Base-by-base conservation (phyloP, 1,140 invertebrate genomes). In the Drosophila kurseongensis region DNA sequence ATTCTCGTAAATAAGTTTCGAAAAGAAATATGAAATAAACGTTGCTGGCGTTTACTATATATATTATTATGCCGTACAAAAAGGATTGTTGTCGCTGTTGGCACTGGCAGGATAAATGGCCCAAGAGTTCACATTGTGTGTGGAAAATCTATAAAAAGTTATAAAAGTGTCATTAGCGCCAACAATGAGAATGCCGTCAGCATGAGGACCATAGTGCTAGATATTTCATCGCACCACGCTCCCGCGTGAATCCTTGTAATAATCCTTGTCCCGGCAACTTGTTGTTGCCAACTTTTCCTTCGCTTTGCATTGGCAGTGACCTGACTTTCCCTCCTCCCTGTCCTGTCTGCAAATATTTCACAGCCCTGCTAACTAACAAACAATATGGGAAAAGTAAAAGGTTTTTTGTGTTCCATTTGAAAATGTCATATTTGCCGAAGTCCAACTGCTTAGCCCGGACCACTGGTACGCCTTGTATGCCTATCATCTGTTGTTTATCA, bases 131-230 rank as follows among this genome's bases (percentile, higher is more conserved):
- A 55, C 84, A 80, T 72, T 80, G 89, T 84, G 84, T 80, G 84
- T 84, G 84, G 74, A 78, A 84, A 89, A 89, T 89, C 84, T 89
- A 89, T 89, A 83, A 89, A 89, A 89, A 84, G 84, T 89, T 89
- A 89, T 89, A 89, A 89, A 89, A 89, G 84, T 89, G 84, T 89
- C 84, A 89, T 89, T 89, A 89, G 84, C 81, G 82, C 60, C 75
- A 73, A 89, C 84, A 89, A 89, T 89, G 69, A 74, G 65, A 38
- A 56, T 62, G 68, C 44, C 74, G 50, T 56, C 67, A 58, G 50
- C 42, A 27, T 38, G 27, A 55, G 71, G 44, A 51, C 66, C 60
- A 65, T 63, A 54, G 77, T 63, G 62, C 29, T 36, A 14, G 42
- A 14, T 29, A 18, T 55, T 27, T 41, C 63, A 47, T 69, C 41